Conservation (phyloP, 1,140 invertebrate genomes). For the Magallana ariakensis region DNA sequence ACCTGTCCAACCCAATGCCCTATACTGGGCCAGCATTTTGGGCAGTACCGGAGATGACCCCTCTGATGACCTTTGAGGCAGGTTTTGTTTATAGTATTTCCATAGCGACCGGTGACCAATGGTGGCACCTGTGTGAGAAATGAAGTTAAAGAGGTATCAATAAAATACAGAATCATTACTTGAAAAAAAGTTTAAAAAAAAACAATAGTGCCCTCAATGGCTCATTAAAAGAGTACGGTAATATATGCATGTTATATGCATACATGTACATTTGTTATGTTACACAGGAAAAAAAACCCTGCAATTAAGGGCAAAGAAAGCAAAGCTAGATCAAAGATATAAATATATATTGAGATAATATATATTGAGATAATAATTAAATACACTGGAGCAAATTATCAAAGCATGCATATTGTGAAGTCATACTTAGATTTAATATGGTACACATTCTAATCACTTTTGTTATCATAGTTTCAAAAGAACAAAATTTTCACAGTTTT, state of each 20-base stretch:
- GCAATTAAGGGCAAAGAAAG: not conserved
- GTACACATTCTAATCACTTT: too few species aligned
- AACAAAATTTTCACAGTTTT: too few species aligned
- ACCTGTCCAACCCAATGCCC: conserved; percentile 91
- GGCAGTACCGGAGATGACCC: conserved; percentile 68
- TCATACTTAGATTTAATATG: too few species aligned
- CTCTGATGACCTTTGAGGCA: conserved; percentile 68
- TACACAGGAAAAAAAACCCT: not conserved
- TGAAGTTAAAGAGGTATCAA: not conserved
- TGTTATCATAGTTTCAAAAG: too few species aligned
- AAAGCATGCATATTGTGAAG: too few species aligned
- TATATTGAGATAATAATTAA: too few species aligned
- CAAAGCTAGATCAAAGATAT: too few species aligned
- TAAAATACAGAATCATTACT: not conserved
- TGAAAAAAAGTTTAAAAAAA: not conserved
- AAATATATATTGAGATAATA: too few species aligned
- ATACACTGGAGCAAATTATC: too few species aligned
- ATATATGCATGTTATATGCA: not conserved
- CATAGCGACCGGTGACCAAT: conserved; percentile 95
- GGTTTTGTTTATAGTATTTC: conserved; percentile 84
- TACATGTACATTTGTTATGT: not conserved
- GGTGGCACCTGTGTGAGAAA: conserved; percentile 85
- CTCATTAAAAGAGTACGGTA: not conserved
- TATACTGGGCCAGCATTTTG: conserved; percentile 88
- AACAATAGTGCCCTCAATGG: not conserved